A percentile compares a stretch with the other conserved stretches of the same genome.
Evolutionary conservation across 1,140 invertebrate species (phyloP).

Genomic region (Polyergus mexicanus): DNA sequence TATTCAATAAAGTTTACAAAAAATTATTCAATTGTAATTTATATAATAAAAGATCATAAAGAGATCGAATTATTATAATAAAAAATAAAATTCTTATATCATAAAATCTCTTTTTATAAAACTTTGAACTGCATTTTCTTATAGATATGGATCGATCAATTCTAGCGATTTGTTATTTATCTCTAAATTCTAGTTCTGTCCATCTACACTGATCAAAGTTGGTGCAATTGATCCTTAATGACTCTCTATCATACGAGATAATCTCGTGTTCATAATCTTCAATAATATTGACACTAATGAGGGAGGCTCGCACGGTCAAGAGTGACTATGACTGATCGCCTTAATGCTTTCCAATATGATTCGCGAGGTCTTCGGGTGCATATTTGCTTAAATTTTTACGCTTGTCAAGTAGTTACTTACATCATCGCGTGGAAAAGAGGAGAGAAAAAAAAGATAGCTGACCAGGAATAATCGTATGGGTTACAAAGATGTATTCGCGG

Average conservation of each 20-base stretch:
- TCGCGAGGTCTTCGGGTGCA: conserved; percentile 21
- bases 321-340: conserved; percentile 37
- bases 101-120: neutral
- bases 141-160: conserved; percentile 1
- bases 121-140: neutral
- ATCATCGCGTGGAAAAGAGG: neutral
- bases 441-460: neutral
- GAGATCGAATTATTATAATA: neutral
- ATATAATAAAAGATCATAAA: neutral
- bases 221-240: neutral
- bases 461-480: conserved; percentile 12
- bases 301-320: conserved; percentile 7
- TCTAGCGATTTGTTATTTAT: neutral
- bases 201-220: neutral
- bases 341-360: conserved; percentile 33
- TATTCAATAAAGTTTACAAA: neutral
- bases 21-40: neutral
- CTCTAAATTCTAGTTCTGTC: conserved; percentile 2
- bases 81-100: neutral
- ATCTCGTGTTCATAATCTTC: conserved; percentile 29
- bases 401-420: conserved; percentile 16
- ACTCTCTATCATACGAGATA: neutral
- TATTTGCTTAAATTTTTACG: conserved; percentile 41
- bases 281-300: conserved; percentile 57
- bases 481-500: conserved; percentile 18